Evolutionary conservation across 2,113 vertebrate genomes (phyloP), one percentile per base, ranked within the genome.

Genomic region (Myocastor coypus): DNA sequence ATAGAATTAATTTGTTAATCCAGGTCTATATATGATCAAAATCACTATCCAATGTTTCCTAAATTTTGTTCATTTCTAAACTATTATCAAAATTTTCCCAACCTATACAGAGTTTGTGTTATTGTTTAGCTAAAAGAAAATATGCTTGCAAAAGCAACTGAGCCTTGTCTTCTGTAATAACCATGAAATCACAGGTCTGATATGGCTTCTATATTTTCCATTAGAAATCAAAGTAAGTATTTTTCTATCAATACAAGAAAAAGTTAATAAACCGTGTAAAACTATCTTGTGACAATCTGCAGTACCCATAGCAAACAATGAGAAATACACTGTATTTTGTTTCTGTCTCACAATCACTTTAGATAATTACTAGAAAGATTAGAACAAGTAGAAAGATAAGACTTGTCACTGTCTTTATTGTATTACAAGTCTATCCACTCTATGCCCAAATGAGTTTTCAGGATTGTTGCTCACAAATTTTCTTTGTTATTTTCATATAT

Each of bases 161-260:
- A 66, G 46, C 68, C 69, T 37, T 55, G 8, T 81, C 37, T 82
- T 82, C 57, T 87, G 66, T 55, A 88, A 92, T 78, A 95, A 64
- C 20, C n/a, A 83, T 89, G 84, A 89, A 95, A 85, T 90, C n/a
- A 84, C 10, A 78, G 82, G 28, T 89, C 61, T 37, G 40, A 68
- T 87, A 80, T 88, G 37, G 9, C 91, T 22, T 81, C 59, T n/a
- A 26, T 83, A 20, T 82, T 80, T 94, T 96, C 24, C 81, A 63
- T n/a, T 84, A 81, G 61, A 82, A 1, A 82, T 69, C 4, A 69
- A 88, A 91, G 55, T 92, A 95, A 95, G 2, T 89, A 63, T 77
- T 77, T 52, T 52, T 34, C 2, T 50, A 55, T 86, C 61, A 66
- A 88, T 89, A 73, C n/a, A 77, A 88, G 92, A 86, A 82, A 61